Percentiles rank a stretch among this genome's conserved stretches.
Evolutionary conservation across 2,888 invertebrate species (phyloP).

Genomic region (Mystacides longicornis): DNA sequence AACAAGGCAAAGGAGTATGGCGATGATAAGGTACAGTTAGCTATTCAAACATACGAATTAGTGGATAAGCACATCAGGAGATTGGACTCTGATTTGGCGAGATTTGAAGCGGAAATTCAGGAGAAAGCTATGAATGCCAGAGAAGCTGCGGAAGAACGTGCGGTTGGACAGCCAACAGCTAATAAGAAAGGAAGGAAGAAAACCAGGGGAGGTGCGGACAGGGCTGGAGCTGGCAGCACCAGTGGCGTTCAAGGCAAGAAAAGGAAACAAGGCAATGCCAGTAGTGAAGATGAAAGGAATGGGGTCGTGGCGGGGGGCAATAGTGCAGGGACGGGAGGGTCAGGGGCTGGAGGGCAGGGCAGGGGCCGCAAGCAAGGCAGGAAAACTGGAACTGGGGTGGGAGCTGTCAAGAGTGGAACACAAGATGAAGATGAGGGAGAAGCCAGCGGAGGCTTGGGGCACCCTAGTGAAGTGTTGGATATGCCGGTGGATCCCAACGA

Average conservation of each 20-base stretch:
- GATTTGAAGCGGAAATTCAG: constrained; percentile 95
- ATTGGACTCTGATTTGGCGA: constrained; percentile 90
- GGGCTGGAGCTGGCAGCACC: constrained; percentile 29
- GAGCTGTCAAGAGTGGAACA: constrained; percentile 15
- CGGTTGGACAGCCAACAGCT: constrained; percentile 39
- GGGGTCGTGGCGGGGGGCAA: constrained; percentile 37
- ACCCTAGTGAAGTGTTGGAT: constrained; percentile 83
- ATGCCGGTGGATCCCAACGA: constrained; percentile 97
- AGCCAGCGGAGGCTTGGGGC: constrained; percentile 54
- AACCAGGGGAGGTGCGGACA: constrained; percentile 40
- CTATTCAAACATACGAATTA: constrained; percentile 96
- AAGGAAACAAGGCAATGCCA: constrained; percentile 42
- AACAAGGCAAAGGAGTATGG: constrained; percentile 93
- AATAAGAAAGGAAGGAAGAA: constrained; percentile 48
- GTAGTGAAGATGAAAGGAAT: constrained; percentile 31
- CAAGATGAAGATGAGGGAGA: constrained; percentile 34
- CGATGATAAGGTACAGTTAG: constrained; percentile 95
- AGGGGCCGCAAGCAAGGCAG: constrained; percentile 32
- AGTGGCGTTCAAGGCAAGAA: constrained; percentile 27
- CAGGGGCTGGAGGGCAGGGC: constrained; percentile 35
- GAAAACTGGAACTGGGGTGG: constrained; percentile 16
- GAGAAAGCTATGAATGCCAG: constrained; percentile 58
- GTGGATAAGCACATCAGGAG: constrained; percentile 96
- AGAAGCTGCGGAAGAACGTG: constrained; percentile 43
- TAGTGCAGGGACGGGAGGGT: constrained; percentile 36